Base-by-base conservation (phyloP, 1,140 invertebrate species). In the Helicoverpa armigera region DNA sequence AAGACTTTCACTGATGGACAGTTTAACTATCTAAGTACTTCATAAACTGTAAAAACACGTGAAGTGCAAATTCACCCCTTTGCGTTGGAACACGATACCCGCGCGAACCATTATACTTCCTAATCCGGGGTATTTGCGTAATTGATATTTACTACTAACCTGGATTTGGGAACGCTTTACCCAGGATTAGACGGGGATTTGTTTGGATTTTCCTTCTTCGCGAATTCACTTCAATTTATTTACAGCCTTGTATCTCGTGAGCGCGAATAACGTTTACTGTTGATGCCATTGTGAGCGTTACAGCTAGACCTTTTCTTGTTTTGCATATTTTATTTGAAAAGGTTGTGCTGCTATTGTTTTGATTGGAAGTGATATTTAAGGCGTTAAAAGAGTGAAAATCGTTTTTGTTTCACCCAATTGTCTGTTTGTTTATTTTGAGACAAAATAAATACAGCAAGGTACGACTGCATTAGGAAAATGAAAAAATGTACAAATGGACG, bases 101-200 rank as follows among this genome's bases (percentile, higher is more conserved):
- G 82, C 82, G 86, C 85, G 87, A 89, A 88, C 83, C 84, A 87
- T 89, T 91, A 85, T 85, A 69, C 86, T 82, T 74, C 67, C 82
- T 92, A 92, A 93, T 88, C 90, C 86, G 65, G 79, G 87, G 91
- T 87, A 90, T 94, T 94, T 92, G 88, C 88, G 92, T 94, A 94
- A 94, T 94, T 93, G 93, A 94, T 94, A 94, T 94, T 94, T 94
- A 94, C 93, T 88, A 91, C 90, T 94, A 94, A 94, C 92, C 92
- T 92, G 91, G 90, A 94, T 92, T 88, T 88, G 83, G 87, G 87
- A 89, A 85, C 88, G 89, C 89, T 91, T 86, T 90, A 87, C 80
- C 79, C 85, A 83, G 91, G 90, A 93, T 93, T 93, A 93, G 87
- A 85, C 75, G 82, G 83, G 86, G 89, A 93, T 93, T 92, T 93